These are phyloP conservation scores for Maniola hyperantus DNA, from an alignment of 2,888 invertebrate species.

Conservation along the genomic window DNA sequence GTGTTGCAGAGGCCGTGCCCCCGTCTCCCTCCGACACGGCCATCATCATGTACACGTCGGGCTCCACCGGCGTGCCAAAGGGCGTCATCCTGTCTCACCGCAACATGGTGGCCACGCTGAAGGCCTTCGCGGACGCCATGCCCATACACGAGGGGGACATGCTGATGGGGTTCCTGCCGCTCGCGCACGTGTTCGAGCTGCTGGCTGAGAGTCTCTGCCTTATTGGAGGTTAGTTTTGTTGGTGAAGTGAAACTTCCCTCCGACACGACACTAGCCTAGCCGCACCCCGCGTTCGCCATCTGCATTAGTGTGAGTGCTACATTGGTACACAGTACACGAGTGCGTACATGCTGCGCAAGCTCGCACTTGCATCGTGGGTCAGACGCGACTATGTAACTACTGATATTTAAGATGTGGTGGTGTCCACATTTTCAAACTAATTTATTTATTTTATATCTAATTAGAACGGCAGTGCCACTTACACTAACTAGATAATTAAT, in stretches of 20 bases:
- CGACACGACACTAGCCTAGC: no score
- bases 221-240: conserved; percentile 86
- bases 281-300: no score
- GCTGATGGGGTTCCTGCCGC: conserved; percentile 96
- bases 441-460: no score
- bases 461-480: no score
- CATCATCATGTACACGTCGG: conserved; percentile 99
- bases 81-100: conserved; percentile 92
- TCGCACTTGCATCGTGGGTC: no score
- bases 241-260: background rate
- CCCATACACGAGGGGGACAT: conserved; percentile 88
- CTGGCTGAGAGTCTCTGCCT: conserved; percentile 94
- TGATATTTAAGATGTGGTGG: no score
- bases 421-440: no score
- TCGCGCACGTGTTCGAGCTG: conserved; percentile 98
- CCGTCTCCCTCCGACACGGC: conserved; percentile 91
- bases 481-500: no score
- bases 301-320: no score
- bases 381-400: no score
- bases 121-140: conserved; percentile 90
- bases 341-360: no score
- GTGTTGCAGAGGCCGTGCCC: conserved; percentile 78
- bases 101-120: conserved; percentile 91
- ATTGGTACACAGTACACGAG: no score
- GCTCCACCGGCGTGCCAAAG: conserved; percentile 97